These are phyloP conservation scores for Amblyopsis hoosieri DNA, from an alignment of 2,797 vertebrate species.

Conservation along the genomic window DNA sequence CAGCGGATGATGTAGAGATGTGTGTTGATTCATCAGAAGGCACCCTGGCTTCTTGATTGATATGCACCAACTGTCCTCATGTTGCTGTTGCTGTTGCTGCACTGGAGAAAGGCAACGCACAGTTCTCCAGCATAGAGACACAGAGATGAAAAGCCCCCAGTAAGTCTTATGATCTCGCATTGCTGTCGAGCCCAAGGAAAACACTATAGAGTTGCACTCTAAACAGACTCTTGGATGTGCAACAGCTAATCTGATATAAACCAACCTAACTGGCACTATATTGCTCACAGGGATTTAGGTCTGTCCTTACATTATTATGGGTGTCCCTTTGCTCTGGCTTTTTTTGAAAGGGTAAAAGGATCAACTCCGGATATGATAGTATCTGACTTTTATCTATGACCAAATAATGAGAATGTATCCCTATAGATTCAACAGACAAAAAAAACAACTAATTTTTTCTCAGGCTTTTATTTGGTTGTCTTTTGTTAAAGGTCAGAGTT, in stretches of 20 bases:
- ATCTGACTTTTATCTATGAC: conserved; percentile 46
- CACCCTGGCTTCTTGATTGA: conserved; percentile 58
- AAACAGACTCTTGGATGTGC: conserved; percentile 45
- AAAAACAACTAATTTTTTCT: conserved; percentile 24
- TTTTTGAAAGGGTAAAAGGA: conserved; percentile 43
- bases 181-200: conserved; percentile 50
- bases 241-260: conserved; percentile 48
- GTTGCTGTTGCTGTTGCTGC: conserved; percentile 17
- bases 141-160: conserved; percentile 58
- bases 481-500: conserved; percentile 48
- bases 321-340: not conserved
- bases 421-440: conserved; percentile 31
- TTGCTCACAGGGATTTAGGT: conserved; percentile 15
- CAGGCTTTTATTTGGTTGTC: conserved; percentile 33
- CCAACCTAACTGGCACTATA: conserved; percentile 29
- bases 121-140: conserved; percentile 43
- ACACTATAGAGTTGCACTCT: conserved; percentile 50
- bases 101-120: conserved; percentile 19
- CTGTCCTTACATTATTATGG: conserved; percentile 11
- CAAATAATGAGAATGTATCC: conserved; percentile 23
- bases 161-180: conserved; percentile 57
- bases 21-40: conserved; percentile 44
- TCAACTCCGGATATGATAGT: conserved; percentile 10
- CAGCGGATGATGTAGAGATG: conserved; percentile 22
- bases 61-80: conserved; percentile 65